Percentiles rank a stretch among this genome's conserved stretches.
These are phyloP conservation scores for Echinarachnius parma DNA, from an alignment of 53 echinoderm and acorn worm species.

Conservation along the genomic window DNA sequence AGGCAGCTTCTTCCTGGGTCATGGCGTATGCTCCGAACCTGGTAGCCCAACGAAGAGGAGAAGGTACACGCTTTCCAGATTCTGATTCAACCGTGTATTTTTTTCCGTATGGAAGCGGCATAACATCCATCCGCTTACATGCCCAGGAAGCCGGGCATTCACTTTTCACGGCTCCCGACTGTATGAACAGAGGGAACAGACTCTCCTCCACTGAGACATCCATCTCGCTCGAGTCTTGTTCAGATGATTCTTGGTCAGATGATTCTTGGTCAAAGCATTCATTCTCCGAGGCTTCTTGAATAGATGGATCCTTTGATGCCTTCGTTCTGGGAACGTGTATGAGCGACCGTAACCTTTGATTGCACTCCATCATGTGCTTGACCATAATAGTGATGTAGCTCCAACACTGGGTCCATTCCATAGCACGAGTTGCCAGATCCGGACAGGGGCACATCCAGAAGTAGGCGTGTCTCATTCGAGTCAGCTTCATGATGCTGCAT, in stretches of 20 bases:
- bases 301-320: no score
- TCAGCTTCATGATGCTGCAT: not conserved
- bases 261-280: no score
- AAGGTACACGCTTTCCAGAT: no score
- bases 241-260: no score
- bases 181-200: conserved; percentile 10
- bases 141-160: not conserved
- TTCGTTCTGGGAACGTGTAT: conserved; percentile 25
- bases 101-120: no score
- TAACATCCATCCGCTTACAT: not conserved
- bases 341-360: not conserved
- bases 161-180: conserved; percentile 8
- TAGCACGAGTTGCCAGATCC: not conserved
- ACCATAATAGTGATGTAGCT: not conserved
- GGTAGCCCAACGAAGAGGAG: no score
- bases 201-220: no score
- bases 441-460: conserved; percentile 11
- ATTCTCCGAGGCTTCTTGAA: no score
- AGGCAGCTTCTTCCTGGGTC: conserved; percentile 3
- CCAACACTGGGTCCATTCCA: conserved; percentile 21
- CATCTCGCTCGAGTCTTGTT: no score
- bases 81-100: no score
- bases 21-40: conserved; percentile 21
- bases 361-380: conserved; percentile 2
- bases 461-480: conserved; percentile 6